phyloP scores from a whole-genome alignment of 2,113 vertebrate genomes.

The Hystrix cristata region DNA sequence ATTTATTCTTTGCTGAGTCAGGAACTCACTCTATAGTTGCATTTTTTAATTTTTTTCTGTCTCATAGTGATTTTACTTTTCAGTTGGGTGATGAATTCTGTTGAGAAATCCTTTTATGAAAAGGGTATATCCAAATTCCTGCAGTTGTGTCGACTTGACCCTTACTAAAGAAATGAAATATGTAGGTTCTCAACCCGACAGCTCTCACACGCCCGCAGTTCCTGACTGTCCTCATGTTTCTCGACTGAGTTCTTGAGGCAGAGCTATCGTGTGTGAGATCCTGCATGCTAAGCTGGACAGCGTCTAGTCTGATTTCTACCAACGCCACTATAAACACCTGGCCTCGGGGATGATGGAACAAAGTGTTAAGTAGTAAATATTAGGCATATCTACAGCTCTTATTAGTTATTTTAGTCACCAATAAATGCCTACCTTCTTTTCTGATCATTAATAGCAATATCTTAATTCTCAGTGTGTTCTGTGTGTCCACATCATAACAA shows the following conservation, averaged over 20 bases:
- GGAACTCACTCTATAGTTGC: constrained; percentile 29
- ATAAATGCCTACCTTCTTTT: neutral
- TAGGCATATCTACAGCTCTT: neutral
- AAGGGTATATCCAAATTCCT: neutral
- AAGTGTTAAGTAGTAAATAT: neutral
- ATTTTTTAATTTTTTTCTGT: constrained; percentile 14
- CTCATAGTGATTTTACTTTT: constrained; percentile 48
- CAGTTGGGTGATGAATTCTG: constrained; percentile 57
- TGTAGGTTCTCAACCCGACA: neutral
- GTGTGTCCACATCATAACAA: neutral
- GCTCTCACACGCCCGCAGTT: neutral
- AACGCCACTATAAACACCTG: neutral
- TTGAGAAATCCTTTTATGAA: neutral
- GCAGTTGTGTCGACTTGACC: neutral
- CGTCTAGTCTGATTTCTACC: neutral
- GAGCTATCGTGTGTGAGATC: neutral
- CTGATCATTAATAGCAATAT: neutral
- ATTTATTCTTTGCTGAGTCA: constrained; percentile 82
- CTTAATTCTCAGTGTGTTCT: neutral
- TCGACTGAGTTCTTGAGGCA: neutral
- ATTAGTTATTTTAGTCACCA: neutral
- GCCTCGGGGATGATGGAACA: neutral
- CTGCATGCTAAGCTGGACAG: neutral
- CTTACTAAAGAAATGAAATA: neutral
- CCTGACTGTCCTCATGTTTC: neutral